Percentiles rank a stretch among this genome's conserved stretches.
Evolutionary conservation across 1,140 invertebrate genomes (phyloP).

Genomic region (Meloidogyne exigua): DNA sequence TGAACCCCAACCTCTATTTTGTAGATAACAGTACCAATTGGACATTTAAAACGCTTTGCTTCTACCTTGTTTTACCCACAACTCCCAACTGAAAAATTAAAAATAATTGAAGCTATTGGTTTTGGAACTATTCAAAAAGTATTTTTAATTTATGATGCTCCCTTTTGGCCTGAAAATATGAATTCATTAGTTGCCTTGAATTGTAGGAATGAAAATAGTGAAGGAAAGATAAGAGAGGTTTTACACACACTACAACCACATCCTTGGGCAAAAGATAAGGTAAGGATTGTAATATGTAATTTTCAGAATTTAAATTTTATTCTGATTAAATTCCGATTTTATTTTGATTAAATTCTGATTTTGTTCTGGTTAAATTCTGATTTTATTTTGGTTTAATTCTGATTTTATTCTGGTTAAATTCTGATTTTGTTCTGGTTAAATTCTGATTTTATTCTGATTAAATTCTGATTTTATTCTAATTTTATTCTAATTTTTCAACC

Average conservation of each 20-base stretch:
- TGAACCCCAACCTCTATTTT: not conserved
- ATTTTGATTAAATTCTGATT: conserved; percentile 5
- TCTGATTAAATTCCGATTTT: not conserved
- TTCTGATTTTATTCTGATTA: not conserved
- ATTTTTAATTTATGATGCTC: conserved; percentile 83
- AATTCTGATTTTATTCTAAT: too few species aligned
- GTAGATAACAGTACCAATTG: conserved; percentile 80
- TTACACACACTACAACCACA: conserved; percentile 33
- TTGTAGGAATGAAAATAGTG: conserved; percentile 7
- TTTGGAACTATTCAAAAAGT: conserved; percentile 89
- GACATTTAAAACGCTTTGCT: conserved; percentile 80
- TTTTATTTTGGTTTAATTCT: too few species aligned
- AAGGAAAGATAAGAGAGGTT: not conserved
- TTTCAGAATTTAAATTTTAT: not conserved
- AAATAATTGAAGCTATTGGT: conserved; percentile 73
- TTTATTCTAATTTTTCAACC: too few species aligned
- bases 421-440: too few species aligned
- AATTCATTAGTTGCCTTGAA: conserved; percentile 25
- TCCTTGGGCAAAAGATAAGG: conserved; percentile 18
- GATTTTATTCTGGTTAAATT: not conserved
- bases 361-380: too few species aligned
- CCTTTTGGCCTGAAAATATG: conserved; percentile 69
- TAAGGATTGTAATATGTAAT: not conserved
- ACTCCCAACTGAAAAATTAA: conserved; percentile 78
- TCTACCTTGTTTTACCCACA: conserved; percentile 77